Evolutionary conservation across 2,888 invertebrate genomes (phyloP), one percentile per base, ranked within the genome.

Genomic region (Selenia dentaria): DNA sequence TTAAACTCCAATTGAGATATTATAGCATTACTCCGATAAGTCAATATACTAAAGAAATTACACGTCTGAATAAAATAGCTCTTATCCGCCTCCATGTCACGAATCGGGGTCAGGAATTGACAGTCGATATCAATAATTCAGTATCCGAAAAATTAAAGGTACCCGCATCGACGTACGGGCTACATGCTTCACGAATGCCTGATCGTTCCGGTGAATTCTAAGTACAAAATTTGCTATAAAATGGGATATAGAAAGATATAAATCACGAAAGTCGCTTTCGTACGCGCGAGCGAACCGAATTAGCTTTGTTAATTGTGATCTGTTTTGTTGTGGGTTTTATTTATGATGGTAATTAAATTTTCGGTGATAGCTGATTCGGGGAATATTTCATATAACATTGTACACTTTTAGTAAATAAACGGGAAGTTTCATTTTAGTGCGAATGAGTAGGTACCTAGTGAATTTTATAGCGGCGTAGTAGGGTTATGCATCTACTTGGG

Each of bases 281-380:
- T 60, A 54, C 62, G 62, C 40, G 22, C 60, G 62, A 47, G 62
- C 57, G 59, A 62, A 64, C 57, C 59, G 62, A 65, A 72, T 74
- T 70, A 73, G 67, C 62, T 68, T 71, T 71, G 73, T 73, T 74
- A 74, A 72, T 73, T 72, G 60, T 67, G 67, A 77, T 71, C 70
- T 69, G 67, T 70, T 68, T 66, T 67, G 68, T 67, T 62, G 26
- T 43, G 54, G 53, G 62, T 61, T 63, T 70, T 68, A 62, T 70
- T 70, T 64, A 69, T 65, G 60, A 57, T 33, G 34, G 35, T 57
- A 50, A 57, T 57, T 50, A 52, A 31, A 40, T 49, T 34, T 54
- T 50, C 36, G 31, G 42, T 29, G 35, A 38, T 37, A 39, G 16
- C 16, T 4, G n/a, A n/a, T n/a, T n/a, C n/a, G n/a, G n/a, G n/a